Base-by-base conservation (phyloP, 2,113 vertebrate genomes). In the Aphyosemion australe region DNA sequence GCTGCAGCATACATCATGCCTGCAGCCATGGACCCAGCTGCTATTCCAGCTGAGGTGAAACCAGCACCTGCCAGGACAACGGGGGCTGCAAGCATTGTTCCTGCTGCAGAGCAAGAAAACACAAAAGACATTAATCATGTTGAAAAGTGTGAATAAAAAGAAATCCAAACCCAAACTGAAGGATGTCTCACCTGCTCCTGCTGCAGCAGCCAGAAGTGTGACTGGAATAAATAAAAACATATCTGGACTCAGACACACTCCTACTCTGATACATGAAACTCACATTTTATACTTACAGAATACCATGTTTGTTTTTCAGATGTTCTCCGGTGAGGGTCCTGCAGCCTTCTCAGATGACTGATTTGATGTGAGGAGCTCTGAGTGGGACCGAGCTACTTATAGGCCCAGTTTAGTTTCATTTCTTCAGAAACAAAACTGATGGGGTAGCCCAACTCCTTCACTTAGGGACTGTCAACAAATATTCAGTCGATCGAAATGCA, bases 11-110 rank as follows among this genome's bases (percentile, higher is more conserved):
- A 74, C 89, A 90, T 90, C 77, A 82, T 60, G 5, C 42, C 0
- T 0, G 89, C 69, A 2, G 82, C 81, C 0, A 0, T 0, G 0
- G 89, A 86, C 0, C 66, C 69, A 8, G 50, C 81, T 1, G 79
- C 60, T 11, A 89, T 77, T 4, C 89, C 89, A 3, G 6, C 72
- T 12, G 79, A 20, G 15, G 73, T 82, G 69, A 90, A 90, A 1
- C 87, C 89, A 2, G 34, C 0, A 0, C 0, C 54, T 0, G 66
- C 75, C 51, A 89, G 18, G 7, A 13, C 43, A 4, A 67, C 0
- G 1, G 87, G 87, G 13, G 65, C 80, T 12, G 21, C 6, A 0
- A 1, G 43, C 1, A 84, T 41, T 0, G 52, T 31, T 0, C 7
- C 61, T 1, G 10, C 81, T 83, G 49, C 20, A 60, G 16, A 49